These are phyloP conservation scores for Globodera ellingtonae DNA, from an alignment of 1,140 invertebrate species.

Conservation along the genomic window DNA sequence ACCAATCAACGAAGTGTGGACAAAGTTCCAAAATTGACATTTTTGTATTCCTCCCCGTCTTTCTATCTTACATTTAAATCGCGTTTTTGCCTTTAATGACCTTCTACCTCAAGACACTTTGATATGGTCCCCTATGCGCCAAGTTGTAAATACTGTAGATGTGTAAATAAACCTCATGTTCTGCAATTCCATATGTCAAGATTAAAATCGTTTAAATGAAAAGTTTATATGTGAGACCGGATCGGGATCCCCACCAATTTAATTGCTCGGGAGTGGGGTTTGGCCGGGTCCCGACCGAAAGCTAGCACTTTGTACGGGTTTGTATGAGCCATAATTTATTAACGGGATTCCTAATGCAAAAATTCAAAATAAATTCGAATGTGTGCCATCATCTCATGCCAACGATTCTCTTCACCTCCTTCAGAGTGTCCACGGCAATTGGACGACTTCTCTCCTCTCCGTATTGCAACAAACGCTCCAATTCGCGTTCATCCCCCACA, in stretches of 20 bases:
- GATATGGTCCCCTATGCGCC: background rate
- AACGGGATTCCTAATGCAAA: too few species aligned
- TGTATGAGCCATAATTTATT: too few species aligned
- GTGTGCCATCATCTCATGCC: constrained; percentile 39
- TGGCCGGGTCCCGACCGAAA: too few species aligned
- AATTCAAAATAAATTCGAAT: too few species aligned
- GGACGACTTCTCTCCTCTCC: constrained; percentile 1
- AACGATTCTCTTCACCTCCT: constrained; percentile 43
- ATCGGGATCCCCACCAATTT: too few species aligned
- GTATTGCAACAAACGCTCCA: background rate
- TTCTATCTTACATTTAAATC: background rate
- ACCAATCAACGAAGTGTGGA: constrained; percentile 23
- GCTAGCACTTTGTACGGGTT: too few species aligned
- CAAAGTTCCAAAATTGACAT: background rate
- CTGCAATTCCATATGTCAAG: too few species aligned
- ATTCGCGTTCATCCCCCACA: background rate
- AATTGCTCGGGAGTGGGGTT: too few species aligned
- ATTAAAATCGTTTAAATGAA: too few species aligned
- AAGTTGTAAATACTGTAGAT: too few species aligned
- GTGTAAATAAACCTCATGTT: too few species aligned
- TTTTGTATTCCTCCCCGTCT: background rate
- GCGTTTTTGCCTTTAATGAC: background rate
- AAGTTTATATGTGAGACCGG: too few species aligned
- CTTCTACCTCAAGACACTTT: background rate
- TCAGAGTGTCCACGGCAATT: constrained; percentile 30